Evolutionary conservation across 1,140 invertebrate species (phyloP), one percentile per base, ranked within the genome.

Genomic region (Drosophila sulfurigaster): DNA sequence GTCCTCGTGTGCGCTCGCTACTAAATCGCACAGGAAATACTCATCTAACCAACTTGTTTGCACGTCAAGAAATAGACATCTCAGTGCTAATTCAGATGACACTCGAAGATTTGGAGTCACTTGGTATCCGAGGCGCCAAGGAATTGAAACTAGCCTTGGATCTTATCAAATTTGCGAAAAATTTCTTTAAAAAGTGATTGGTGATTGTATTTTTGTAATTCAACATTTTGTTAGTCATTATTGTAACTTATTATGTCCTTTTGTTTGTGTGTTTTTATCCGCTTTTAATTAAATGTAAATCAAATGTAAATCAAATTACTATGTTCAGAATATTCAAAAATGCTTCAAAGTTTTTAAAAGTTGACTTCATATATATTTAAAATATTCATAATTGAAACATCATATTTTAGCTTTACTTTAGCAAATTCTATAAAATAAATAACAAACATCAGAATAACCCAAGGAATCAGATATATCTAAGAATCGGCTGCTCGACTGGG

Each of bases 61-160:
- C 75, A 1, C 69, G 79, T 28, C 82, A 87, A 13, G 82, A 87
- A 64, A 87, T 87, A 28, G 82, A 87, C 38, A 46, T 87, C 8
- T 48, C 74, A 7, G 82, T 87, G 5, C 59, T 87, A 0, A 76
- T 87, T 11, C 79, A 71, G 28, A 82, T 87, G 82, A 87, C 82
- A 28, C 43, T 87, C 4, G 79, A 87, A n/a, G 82, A 87, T 45
- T 51, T 87, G 35, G 79, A 75, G 13, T 67, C 79, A 3, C 59
- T 87, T 10, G 82, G 82, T 0, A 73, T 87, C 1, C 71, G 76
- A 1, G 82, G 82, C 0, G 79, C 73, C 5, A 69, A 75, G 5
- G 82, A 87, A 63, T 46, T 87, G 0, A 76, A 82, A 20, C 10
- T 82, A 5, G 72, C 77, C 8, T 41, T 87, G 46, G 66, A 82